Base-by-base conservation (phyloP, 2,888 invertebrate genomes). In the Epinotia nisella region DNA sequence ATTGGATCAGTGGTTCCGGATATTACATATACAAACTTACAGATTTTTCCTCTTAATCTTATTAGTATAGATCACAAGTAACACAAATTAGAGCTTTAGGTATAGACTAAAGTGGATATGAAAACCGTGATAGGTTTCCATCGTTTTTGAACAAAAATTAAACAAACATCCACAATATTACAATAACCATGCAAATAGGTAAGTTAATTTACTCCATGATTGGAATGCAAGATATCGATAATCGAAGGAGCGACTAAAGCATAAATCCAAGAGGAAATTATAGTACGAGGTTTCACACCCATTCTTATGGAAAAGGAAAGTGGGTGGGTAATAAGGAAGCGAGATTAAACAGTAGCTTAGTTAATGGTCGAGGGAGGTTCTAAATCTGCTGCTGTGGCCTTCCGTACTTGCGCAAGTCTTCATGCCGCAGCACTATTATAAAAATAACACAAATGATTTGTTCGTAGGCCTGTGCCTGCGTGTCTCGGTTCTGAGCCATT, bases 301-400 rank as follows among this genome's bases (percentile, higher is more conserved):
- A 76, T 81, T 79, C 76, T 75, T 75, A 75, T 74, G 74, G 83
- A 86, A 85, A 87, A 80, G 71, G 86, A 87, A 86, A 87, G 87
- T 82, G 78, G 79, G 76, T 74, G 79, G 58, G 78, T 85, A 84
- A 87, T 87, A 86, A 86, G 87, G 87, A 87, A 87, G 83, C 79
- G 76, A 74, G 78, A 83, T 83, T 81, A 80, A 82, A 85, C 83
- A 81, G 85, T 82, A 82, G 83, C 81, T 71, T 79, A 76, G 73
- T 80, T 82, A 81, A 82, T 82, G 79, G 77, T 71, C 69, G 49
- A 75, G 75, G 79, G 78, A 81, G 75, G 81, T 75, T 73, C 78
- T 84, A 81, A 83, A 83, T 83, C 80, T 78, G 75, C 76, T 61
- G 75, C 76, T 76, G 74, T 70, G 65, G 64, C 67, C 70, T 78